Conservation (phyloP, 2,113 vertebrate species). For the Pollachius pollachius region DNA sequence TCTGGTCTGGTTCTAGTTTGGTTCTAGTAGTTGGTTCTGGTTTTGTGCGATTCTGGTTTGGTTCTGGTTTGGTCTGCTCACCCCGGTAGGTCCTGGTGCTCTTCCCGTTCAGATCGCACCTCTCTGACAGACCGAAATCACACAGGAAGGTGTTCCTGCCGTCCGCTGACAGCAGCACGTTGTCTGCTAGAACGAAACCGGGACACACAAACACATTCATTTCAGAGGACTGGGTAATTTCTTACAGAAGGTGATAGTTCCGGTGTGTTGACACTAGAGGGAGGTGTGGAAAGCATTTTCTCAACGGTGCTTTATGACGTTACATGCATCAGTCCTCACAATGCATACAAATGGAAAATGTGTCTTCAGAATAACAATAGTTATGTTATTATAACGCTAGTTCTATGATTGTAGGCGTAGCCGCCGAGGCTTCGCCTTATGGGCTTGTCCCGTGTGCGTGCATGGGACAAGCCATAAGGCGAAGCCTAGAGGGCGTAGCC, state of each 20-base stretch:
- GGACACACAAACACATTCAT: slow-evolving; percentile 42
- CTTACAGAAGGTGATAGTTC: neutral
- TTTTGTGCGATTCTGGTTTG: neutral
- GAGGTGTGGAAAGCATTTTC: neutral
- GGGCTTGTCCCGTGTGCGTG: no score
- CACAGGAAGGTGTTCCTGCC: slow-evolving; percentile 85
- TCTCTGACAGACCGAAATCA: slow-evolving; percentile 91
- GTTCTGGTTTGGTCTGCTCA: slow-evolving; percentile 31
- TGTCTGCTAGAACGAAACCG: slow-evolving; percentile 82
- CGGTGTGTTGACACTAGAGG: neutral
- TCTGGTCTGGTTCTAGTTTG: neutral
- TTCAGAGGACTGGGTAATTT: neutral
- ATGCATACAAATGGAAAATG: no score
- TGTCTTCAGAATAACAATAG: no score
- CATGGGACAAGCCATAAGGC: no score
- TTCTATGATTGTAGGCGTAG: no score
- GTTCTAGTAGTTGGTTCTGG: neutral
- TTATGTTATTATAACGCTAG: no score
- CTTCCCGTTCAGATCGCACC: slow-evolving; percentile 72
- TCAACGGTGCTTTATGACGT: no score
- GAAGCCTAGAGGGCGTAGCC: no score
- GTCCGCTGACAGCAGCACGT: slow-evolving; percentile 87
- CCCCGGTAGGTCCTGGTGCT: slow-evolving; percentile 64
- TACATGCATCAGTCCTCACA: no score
- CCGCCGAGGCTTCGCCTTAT: no score